Percentiles rank a stretch among this genome's conserved stretches.
Evolutionary conservation across 2,113 vertebrate genomes (phyloP).

Genomic region (Tapirus terrestris): DNA sequence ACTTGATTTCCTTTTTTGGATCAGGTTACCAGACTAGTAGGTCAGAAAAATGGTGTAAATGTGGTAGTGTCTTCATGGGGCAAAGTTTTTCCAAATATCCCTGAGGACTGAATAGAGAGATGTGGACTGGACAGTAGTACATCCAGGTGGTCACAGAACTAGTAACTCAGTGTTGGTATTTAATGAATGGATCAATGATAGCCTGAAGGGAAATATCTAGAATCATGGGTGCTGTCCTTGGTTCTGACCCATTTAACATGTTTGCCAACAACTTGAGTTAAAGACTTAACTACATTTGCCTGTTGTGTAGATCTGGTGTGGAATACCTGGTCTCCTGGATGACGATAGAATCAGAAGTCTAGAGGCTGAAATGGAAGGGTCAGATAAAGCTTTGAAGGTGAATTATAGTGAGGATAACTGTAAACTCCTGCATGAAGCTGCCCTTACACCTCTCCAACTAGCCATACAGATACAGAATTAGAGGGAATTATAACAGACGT

Average conservation of each 20-base stretch:
- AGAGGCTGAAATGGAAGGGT: background rate
- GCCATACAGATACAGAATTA: background rate
- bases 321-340: background rate
- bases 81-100: background rate
- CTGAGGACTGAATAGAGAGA: background rate
- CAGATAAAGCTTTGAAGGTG: background rate
- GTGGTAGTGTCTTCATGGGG: background rate
- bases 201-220: background rate
- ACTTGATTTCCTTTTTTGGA: background rate
- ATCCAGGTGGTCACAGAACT: background rate
- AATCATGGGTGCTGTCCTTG: conserved; percentile 72
- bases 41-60: background rate
- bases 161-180: background rate
- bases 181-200: background rate
- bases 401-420: background rate
- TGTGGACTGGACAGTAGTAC: background rate
- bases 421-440: background rate
- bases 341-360: background rate
- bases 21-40: background rate
- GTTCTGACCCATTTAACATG: conserved; percentile 66
- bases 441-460: background rate
- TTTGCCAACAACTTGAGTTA: background rate
- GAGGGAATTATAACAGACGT: background rate
- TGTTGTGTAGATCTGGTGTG: background rate
- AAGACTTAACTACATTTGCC: background rate